These are phyloP conservation scores for Porites evermanni DNA, from an alignment of 92 coral and sea anemone genomes.

Conservation along the genomic window DNA sequence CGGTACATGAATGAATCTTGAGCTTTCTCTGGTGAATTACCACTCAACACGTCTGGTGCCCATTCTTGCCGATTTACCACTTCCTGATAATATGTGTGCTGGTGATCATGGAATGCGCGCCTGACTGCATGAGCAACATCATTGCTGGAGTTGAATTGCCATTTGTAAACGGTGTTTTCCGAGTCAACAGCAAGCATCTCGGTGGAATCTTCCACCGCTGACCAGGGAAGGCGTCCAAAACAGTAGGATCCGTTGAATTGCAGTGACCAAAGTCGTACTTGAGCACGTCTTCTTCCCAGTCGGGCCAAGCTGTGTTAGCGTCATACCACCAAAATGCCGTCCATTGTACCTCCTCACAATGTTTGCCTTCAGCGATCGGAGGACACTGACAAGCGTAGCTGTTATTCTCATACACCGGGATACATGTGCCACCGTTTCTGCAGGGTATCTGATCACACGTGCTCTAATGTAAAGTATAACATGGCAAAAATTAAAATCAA, in stretches of 20 bases:
- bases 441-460: conserved; percentile 7
- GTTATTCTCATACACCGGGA: not conserved
- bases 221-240: conserved; percentile 71
- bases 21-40: conserved; percentile 16
- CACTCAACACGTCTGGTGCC: conserved; percentile 57
- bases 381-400: not conserved
- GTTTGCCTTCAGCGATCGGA: not conserved
- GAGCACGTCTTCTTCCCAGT: conserved; percentile 55
- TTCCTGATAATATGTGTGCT: conserved; percentile 14
- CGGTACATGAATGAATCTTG: conserved; percentile 79
- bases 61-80: conserved; percentile 26
- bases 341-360: conserved; percentile 28
- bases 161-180: conserved; percentile 46
- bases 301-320: conserved; percentile 60
- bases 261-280: conserved; percentile 63
- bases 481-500: no score
- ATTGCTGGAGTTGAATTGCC: conserved; percentile 60
- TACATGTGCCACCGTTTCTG: not conserved
- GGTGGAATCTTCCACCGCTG: conserved; percentile 63
- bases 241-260: conserved; percentile 59
- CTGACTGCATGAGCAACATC: conserved; percentile 68
- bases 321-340: conserved; percentile 82
- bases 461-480: not conserved
- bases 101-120: conserved; percentile 79
- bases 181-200: conserved; percentile 75